Evolutionary conservation across 1,140 invertebrate genomes (phyloP).

Genomic region (Hormaphis cornu): DNA sequence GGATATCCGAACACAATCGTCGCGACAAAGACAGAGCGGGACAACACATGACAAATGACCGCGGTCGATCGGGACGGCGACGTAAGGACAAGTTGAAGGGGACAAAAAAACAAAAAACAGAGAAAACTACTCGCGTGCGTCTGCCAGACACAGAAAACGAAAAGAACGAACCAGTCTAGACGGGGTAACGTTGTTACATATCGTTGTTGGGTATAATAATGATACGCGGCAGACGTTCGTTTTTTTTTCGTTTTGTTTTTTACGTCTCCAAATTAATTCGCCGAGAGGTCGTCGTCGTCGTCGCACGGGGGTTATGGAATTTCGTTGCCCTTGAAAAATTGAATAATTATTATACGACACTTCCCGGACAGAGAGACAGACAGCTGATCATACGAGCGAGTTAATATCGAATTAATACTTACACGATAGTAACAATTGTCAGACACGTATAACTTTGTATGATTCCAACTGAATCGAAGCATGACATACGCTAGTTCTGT

Average conservation of each 20-base stretch:
- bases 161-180: slow-evolving; percentile 28
- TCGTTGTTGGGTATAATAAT: neutral
- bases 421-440: too few relatives aligned
- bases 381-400: too few relatives aligned
- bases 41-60: slow-evolving; percentile 27
- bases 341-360: neutral
- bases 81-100: neutral
- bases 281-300: slow-evolving; percentile 17
- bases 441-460: too few relatives aligned
- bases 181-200: slow-evolving; percentile 28
- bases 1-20: slow-evolving; percentile 1
- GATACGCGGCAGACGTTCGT: neutral
- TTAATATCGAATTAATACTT: too few relatives aligned
- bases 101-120: neutral
- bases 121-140: neutral
- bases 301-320: slow-evolving; percentile 13
- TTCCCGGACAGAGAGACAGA: too few relatives aligned
- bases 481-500: too few relatives aligned
- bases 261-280: slow-evolving; percentile 25
- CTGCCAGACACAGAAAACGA: neutral
- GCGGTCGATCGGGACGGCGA: neutral
- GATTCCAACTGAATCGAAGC: too few relatives aligned
- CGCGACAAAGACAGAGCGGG: slow-evolving; percentile 25
- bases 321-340: neutral
- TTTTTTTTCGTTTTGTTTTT: neutral